phyloP scores from a whole-genome alignment of 1,140 invertebrate genomes.

The Yoshiicerus persimilis region DNA sequence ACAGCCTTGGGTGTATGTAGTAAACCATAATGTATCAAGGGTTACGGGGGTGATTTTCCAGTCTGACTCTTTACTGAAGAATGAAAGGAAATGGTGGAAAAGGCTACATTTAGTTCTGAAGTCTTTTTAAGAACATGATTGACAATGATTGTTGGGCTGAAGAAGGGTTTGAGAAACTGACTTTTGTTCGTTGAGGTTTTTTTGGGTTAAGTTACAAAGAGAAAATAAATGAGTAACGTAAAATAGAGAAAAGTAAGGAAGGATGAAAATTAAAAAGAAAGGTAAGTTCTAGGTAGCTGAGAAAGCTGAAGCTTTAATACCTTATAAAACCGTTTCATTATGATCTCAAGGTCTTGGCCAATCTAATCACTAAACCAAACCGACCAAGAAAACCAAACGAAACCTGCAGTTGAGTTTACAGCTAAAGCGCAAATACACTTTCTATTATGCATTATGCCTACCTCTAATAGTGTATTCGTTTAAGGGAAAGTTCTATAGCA shows the following conservation, averaged over 20 bases:
- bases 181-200: not conserved
- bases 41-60: no score
- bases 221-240: not conserved
- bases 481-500: not conserved
- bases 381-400: not conserved
- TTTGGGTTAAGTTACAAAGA: not conserved
- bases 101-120: no score
- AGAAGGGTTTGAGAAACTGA: no score
- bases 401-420: not conserved
- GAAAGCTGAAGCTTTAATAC: not conserved
- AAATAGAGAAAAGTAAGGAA: not conserved
- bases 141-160: not conserved
- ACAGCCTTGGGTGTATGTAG: no score
- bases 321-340: not conserved
- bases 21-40: no score
- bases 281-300: not conserved
- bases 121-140: no score
- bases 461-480: not conserved
- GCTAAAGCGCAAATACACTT: not conserved
- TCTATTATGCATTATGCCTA: not conserved
- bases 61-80: no score
- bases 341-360: not conserved
- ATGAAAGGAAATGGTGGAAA: no score
- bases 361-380: not conserved
- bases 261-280: not conserved